Evolutionary conservation across 2,113 vertebrate genomes (phyloP).

Genomic region (Ellobius talpinus): DNA sequence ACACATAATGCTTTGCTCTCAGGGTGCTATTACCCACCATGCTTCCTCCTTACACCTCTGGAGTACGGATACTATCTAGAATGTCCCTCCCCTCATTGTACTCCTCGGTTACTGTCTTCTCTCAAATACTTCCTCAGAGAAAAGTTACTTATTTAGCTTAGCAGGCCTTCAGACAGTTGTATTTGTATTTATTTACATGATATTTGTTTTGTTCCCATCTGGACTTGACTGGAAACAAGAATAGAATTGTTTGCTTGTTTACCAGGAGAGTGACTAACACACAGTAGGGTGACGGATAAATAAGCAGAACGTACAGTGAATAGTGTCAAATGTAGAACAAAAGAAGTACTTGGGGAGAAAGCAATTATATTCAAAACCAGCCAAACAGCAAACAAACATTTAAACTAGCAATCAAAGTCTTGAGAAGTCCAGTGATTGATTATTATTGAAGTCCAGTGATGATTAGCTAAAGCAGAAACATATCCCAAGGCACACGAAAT

Average conservation of each 20-base stretch:
- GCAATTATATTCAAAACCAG: background rate
- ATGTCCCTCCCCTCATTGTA: background rate
- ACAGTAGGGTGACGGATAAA: background rate
- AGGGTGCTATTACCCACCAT: accelerated
- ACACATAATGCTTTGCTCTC: background rate
- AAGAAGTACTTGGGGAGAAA: background rate
- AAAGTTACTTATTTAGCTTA: background rate
- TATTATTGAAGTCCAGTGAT: conserved; percentile 69
- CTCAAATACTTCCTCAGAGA: background rate
- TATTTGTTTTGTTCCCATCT: background rate
- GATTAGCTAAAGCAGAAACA: conserved; percentile 69
- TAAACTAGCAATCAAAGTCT: conserved; percentile 61
- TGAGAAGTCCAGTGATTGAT: conserved; percentile 45
- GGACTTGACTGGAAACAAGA: background rate
- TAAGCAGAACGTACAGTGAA: background rate
- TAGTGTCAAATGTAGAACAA: background rate
- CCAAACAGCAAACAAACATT: conserved; percentile 28
- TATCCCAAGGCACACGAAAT: conserved; percentile 64
- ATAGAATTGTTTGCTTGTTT: background rate
- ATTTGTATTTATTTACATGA: background rate
- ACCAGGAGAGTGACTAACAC: background rate
- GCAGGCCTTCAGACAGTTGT: background rate
- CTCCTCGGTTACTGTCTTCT: background rate
- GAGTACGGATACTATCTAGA: accelerated
- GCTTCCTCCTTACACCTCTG: background rate